These are phyloP conservation scores for Pristionchus japonicus DNA, from an alignment of 2,888 invertebrate species.

Conservation along the genomic window DNA sequence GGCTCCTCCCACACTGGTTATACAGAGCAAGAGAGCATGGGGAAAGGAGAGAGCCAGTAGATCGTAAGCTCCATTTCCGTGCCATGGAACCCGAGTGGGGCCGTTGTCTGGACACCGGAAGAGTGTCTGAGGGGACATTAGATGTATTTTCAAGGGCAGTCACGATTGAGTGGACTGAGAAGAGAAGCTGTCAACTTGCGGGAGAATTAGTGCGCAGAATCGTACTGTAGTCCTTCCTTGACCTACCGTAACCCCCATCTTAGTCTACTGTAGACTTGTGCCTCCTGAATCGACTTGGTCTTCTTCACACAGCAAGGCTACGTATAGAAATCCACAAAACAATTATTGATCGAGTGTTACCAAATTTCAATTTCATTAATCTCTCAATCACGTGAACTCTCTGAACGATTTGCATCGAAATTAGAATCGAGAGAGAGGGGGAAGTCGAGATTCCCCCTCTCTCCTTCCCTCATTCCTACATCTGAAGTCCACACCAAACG, in stretches of 20 bases:
- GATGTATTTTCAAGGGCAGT: neutral
- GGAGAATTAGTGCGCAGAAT: too few relatives aligned
- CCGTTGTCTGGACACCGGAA: neutral
- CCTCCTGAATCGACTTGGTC: too few relatives aligned
- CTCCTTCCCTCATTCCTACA: neutral
- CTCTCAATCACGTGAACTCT: neutral
- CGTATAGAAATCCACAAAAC: too few relatives aligned
- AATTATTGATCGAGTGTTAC: neutral
- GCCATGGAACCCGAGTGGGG: neutral
- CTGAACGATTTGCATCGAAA: neutral
- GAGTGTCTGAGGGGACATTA: neutral
- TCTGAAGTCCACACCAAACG: neutral
- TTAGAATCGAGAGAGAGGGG: neutral
- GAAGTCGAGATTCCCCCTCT: neutral
- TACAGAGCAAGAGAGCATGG: too few relatives aligned
- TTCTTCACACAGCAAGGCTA: too few relatives aligned
- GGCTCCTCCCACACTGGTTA: neutral
- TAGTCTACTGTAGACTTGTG: too few relatives aligned
- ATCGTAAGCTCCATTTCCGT: conserved; percentile 17
- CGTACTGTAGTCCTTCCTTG: too few relatives aligned
- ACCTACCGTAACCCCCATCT: too few relatives aligned
- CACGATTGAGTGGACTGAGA: neutral
- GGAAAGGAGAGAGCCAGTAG: too few relatives aligned
- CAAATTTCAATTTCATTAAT: neutral
- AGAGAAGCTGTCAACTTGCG: neutral